Evolutionary conservation across 2,888 invertebrate species (phyloP), one percentile per base, ranked within the genome.

Genomic region (Folsomia manolachei): DNA sequence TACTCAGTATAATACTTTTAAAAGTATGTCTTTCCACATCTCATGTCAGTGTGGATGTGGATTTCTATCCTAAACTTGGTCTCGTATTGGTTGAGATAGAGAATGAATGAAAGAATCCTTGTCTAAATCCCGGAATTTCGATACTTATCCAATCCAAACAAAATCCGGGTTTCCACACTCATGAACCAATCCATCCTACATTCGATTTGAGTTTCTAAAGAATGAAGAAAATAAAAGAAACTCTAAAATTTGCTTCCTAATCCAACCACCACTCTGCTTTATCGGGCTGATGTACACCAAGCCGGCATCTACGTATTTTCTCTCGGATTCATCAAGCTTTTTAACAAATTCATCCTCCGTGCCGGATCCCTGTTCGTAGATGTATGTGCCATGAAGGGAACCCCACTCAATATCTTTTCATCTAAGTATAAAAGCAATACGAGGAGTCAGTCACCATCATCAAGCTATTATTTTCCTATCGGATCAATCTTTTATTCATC

Each of bases 401-500:
- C 39, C 14, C 4, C 18, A n/a, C 56, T 21, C 19, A 14, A 56
- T 56, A 56, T 56, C 56, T 56, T n/a, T 56, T 21, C 56, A 19
- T 21, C 56, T 18, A 51, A 51, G 9, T 18, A 11, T 18, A 51
- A 51, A 56, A n/a, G 18, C 56, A 51, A 18, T 51, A 18, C 18
- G 21, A 56, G 19, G 39, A 39, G 39, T 9, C 7, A n/a, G 51
- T 51, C 51, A 51, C 18, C 51, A n/a, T 51, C 51, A 51, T 51
- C 51, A n/a, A 56, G 7, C 56, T n/a, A 56, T 56, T 56, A 56
- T 56, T 56, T 56, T 56, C 56, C 7, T 56, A 56, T 56, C 56
- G 7, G 11, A 56, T n/a, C 56, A 56, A 56, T 56, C 21, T 21
- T 19, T 7, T 19, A 14, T 56, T 56, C 21, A 56, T 56, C n/a